Conservation (phyloP, 2,888 invertebrate genomes). For the Halictus ligatus region DNA sequence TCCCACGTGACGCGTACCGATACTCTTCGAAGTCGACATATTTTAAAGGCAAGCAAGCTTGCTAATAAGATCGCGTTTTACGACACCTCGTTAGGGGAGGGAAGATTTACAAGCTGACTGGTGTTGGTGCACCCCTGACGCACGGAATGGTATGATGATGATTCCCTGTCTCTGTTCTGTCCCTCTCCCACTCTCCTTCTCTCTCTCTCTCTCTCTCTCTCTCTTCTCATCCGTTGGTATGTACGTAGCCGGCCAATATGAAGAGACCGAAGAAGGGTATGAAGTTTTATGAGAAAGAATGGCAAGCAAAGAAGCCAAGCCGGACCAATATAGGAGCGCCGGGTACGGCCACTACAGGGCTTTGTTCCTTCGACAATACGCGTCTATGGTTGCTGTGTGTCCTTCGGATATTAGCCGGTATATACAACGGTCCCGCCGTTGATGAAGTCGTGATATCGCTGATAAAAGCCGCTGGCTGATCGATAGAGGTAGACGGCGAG, state of each 20-base stretch:
- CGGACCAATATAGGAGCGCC: constrained; percentile 52
- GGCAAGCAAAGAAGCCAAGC: constrained; percentile 62
- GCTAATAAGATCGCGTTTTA: constrained; percentile 84
- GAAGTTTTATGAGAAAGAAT: constrained; percentile 78
- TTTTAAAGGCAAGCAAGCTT: constrained; percentile 68
- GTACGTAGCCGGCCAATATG: constrained; percentile 64
- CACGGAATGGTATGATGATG: constrained; percentile 61
- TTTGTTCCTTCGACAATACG: constrained; percentile 81
- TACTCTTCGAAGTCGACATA: constrained; percentile 59
- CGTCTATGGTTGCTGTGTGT: constrained; percentile 62
- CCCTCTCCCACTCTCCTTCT: background rate
- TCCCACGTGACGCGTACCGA: constrained; percentile 54
- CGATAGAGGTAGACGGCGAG: constrained; percentile 26
- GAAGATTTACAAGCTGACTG: constrained; percentile 79
- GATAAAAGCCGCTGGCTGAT: constrained; percentile 57
- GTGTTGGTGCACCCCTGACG: constrained; percentile 65
- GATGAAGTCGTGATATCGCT: constrained; percentile 76
- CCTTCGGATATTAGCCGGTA: constrained; percentile 74
- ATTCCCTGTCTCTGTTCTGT: constrained; percentile 9
- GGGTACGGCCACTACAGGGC: constrained; percentile 64
- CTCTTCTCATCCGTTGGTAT: constrained; percentile 23
- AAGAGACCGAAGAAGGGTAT: constrained; percentile 62
- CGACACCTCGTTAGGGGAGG: constrained; percentile 82
- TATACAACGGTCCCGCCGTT: constrained; percentile 73
- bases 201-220: background rate